Conservation (phyloP, 1,140 invertebrate genomes). For the Lordiphosa collinella region DNA sequence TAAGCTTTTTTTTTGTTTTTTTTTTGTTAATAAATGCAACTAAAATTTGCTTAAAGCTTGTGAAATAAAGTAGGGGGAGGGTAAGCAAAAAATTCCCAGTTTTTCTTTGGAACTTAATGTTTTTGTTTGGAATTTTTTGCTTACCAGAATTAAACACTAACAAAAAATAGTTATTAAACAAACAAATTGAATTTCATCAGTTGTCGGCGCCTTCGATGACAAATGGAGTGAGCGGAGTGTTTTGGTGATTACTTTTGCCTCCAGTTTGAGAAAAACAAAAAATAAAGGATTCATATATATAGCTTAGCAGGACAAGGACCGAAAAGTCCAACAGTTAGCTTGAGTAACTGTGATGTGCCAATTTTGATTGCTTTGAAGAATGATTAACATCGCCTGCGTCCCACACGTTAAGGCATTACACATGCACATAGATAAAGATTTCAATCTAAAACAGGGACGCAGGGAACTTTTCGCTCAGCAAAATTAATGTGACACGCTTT, state of each 20-base stretch:
- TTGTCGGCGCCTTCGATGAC: not conserved
- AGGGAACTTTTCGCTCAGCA: conserved; percentile 79
- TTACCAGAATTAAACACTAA: not conserved
- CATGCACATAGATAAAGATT: conserved; percentile 44
- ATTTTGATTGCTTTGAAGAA: conserved; percentile 16
- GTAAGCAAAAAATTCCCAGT: conserved; percentile 23
- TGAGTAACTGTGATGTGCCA: conserved; percentile 70
- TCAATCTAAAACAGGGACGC: conserved; percentile 42
- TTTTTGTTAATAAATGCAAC: conserved; percentile 55
- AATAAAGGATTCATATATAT: conserved; percentile 21
- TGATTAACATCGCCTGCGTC: conserved; percentile 66
- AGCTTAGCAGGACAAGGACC: conserved; percentile 73
- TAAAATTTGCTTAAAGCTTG: conserved; percentile 46
- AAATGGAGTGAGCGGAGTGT: not conserved
- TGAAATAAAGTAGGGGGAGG: conserved; percentile 25
- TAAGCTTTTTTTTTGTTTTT: conserved; percentile 35
- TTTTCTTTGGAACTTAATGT: conserved; percentile 1
- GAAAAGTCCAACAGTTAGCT: conserved; percentile 77
- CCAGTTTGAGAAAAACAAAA: not conserved
- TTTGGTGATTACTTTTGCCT: not conserved
- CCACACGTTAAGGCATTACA: conserved; percentile 3
- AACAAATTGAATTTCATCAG: conserved; percentile 11
- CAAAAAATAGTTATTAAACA: conserved; percentile 24
- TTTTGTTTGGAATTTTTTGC: not conserved
- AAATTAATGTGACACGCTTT: conserved; percentile 80